Percentiles rank a stretch among this genome's conserved stretches.
phyloP scores from a whole-genome alignment of 1,140 invertebrate genomes.

The Lepidurus apus region DNA sequence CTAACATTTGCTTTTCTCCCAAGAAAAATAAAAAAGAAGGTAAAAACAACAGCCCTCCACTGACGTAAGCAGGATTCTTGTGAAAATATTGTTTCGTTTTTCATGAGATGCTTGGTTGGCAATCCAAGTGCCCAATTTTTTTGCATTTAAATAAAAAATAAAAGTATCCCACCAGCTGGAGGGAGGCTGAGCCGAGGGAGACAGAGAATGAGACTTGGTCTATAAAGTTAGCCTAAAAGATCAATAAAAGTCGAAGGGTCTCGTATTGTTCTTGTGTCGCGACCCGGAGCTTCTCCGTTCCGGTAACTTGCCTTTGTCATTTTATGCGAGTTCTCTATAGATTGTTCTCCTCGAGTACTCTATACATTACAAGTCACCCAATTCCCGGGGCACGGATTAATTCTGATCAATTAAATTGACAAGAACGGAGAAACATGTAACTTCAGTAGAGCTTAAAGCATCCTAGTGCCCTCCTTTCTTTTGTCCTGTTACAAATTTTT shows the following conservation, averaged over 20 bases:
- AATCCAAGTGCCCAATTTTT: neutral
- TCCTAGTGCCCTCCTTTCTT: neutral
- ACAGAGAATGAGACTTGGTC: neutral
- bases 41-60: neutral
- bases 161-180: neutral
- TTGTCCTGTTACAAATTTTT: neutral
- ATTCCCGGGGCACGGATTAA: neutral
- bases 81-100: constrained; percentile 5
- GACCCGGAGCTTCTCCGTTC: neutral
- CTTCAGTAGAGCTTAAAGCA: too few relatives aligned
- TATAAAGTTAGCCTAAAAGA: neutral
- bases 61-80: neutral
- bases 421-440: too few relatives aligned
- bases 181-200: neutral
- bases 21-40: neutral
- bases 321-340: too few relatives aligned
- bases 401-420: too few relatives aligned
- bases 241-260: constrained; percentile 13
- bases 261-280: constrained; percentile 18
- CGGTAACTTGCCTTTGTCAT: neutral
- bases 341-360: neutral
- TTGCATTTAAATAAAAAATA: neutral
- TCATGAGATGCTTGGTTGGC: constrained; percentile 13
- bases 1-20: constrained; percentile 5
- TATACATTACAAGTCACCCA: neutral